Base-by-base conservation (phyloP, 2,797 vertebrate species). In the Rhodeus uyekii region DNA sequence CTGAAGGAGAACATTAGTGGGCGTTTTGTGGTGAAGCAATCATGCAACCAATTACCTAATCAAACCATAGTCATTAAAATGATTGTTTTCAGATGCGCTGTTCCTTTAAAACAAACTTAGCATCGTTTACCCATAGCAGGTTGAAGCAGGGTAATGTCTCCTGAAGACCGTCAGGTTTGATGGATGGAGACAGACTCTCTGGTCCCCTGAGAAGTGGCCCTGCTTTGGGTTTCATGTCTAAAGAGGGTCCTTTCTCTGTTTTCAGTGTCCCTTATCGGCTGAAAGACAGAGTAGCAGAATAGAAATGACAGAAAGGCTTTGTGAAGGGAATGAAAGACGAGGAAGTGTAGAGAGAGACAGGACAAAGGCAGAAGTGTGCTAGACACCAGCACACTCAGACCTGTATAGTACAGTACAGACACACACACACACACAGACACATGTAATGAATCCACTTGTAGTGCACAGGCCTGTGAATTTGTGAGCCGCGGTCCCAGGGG, bases 241-340 rank as follows among this genome's bases (percentile, higher is more conserved):
- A 64, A 67, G 55, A 85, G 55, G 46, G 13, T 24, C 63, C n/a
- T 29, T 29, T 36, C 50, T 76, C 6, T 74, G 75, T 82, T 44
- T 68, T 48, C 46, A 5, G 16, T 2, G 1, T 34, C 19, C 34
- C 34, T 75, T 86, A 85, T 83, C 78, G 68, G 60, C 60, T 36
- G 24, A 77, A 29, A 5, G 64, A 81, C 27, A 88, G 78, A 83
- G 80, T 65, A 61, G 63, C 27, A 88, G 78, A 83, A 82, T 65
- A 61, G 63, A 18, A 50, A 58, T 29, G 50, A 67, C 61, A 82
- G 78, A 81, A 86, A 84, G 65, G 82, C 77, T 87, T 86, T 87
- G 82, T 87, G 78, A 18, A 34, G 29, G 6, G 14, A 74, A 65
- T 65, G 80, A 78, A 83, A 78, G 73, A 39, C 42, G 22, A 67